Percentiles rank a stretch among this genome's conserved stretches.
Conservation (phyloP, 2,888 invertebrate species). For the Hemithea aestivaria region DNA sequence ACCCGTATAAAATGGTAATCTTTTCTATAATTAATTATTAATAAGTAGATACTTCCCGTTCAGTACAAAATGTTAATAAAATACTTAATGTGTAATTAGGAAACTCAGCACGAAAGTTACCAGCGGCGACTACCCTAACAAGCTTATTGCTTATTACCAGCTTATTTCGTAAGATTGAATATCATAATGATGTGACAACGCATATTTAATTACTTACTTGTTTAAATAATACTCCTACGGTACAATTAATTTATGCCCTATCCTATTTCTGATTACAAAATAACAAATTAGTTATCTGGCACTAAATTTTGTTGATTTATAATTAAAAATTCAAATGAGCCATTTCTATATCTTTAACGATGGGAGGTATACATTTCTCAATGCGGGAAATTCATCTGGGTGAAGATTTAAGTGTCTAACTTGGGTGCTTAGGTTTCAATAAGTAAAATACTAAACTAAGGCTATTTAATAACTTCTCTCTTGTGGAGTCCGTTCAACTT, state of each 20-base stretch:
- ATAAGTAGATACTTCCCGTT: too few relatives aligned
- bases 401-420: too few relatives aligned
- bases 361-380: too few relatives aligned
- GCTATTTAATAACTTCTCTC: too few relatives aligned
- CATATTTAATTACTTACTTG: conserved; percentile 11
- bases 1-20: too few relatives aligned
- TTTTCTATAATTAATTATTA: too few relatives aligned
- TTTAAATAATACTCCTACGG: conserved; percentile 12
- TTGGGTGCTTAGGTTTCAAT: too few relatives aligned
- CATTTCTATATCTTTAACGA: too few relatives aligned
- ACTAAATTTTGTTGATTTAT: not conserved
- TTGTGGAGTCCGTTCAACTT: too few relatives aligned
- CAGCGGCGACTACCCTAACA: conserved; percentile 5
- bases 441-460: too few relatives aligned
- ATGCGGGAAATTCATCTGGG: too few relatives aligned
- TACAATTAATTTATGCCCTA: conserved; percentile 4
- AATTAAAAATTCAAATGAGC: not conserved
- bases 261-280: not conserved
- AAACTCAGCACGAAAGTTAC: conserved; percentile 9
- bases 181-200: conserved; percentile 17
- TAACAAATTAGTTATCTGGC: too few relatives aligned
- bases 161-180: conserved; percentile 11
- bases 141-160: not conserved
- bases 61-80: not conserved
- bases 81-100: conserved; percentile 4